Conservation (phyloP, 2,113 vertebrate species). For the Syrmaticus mikado region DNA sequence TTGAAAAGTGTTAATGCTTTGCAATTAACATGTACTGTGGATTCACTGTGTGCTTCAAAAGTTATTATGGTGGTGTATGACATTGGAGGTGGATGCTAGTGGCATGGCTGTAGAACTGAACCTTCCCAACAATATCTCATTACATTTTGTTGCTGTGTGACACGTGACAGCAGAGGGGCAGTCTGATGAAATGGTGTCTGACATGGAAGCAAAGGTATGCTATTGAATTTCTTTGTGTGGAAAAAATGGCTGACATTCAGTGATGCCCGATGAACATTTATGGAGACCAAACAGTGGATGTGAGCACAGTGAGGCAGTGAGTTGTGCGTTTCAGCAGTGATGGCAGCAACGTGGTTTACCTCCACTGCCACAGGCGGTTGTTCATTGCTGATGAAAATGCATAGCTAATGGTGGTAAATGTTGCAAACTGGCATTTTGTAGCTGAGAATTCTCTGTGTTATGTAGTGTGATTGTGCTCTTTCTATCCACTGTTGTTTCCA, state of each 20-base stretch:
- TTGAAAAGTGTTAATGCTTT: not conserved
- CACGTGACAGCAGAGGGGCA: not conserved
- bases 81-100: not conserved
- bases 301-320: not conserved
- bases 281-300: not conserved
- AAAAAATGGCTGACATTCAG: not conserved
- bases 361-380: not conserved
- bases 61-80: not conserved
- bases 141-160: not conserved
- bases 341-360: not conserved
- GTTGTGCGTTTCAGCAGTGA: not conserved
- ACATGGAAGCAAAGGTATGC: not conserved
- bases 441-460: not conserved
- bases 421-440: not conserved
- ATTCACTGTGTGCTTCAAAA: not conserved
- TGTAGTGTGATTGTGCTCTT: not conserved
- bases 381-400: not conserved
- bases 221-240: not conserved
- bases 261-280: not conserved
- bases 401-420: not conserved
- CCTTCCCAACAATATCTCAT: not conserved
- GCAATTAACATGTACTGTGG: fast-evolving
- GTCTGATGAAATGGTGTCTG: not conserved
- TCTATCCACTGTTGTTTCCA: not conserved
- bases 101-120: not conserved